Percentiles rank a stretch among this genome's conserved stretches.
Conservation (phyloP, 2,113 vertebrate species). For the Tragelaphus strepsiceros region DNA sequence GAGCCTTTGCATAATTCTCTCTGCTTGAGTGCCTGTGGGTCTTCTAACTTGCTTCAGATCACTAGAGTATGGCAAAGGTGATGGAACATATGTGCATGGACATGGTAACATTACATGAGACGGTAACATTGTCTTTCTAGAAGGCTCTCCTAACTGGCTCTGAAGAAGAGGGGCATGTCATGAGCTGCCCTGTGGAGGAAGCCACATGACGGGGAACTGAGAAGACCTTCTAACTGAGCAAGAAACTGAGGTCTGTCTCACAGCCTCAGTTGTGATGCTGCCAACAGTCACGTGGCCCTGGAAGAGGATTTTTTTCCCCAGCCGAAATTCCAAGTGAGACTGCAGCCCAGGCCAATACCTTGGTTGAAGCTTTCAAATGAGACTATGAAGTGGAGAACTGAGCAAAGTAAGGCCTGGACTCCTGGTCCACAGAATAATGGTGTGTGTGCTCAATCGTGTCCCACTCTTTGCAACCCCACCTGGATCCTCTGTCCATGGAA, state of each 20-base stretch:
- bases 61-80: background rate
- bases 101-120: background rate
- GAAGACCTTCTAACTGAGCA: background rate
- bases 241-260: background rate
- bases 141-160: background rate
- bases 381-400: background rate
- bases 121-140: background rate
- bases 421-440: background rate
- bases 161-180: background rate
- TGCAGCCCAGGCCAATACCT: background rate
- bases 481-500: background rate
- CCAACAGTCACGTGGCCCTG: fast-evolving
- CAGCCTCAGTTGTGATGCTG: background rate
- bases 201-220: background rate
- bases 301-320: too few relatives aligned
- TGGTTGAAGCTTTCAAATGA: background rate
- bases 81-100: fast-evolving
- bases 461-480: background rate
- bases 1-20: background rate
- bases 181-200: background rate
- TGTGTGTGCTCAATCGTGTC: background rate
- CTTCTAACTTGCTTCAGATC: background rate
- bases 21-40: background rate
- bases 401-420: background rate
- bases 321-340: background rate